These are phyloP conservation scores for Clistopyga incitator DNA, from an alignment of 2,888 invertebrate genomes.

Conservation along the genomic window DNA sequence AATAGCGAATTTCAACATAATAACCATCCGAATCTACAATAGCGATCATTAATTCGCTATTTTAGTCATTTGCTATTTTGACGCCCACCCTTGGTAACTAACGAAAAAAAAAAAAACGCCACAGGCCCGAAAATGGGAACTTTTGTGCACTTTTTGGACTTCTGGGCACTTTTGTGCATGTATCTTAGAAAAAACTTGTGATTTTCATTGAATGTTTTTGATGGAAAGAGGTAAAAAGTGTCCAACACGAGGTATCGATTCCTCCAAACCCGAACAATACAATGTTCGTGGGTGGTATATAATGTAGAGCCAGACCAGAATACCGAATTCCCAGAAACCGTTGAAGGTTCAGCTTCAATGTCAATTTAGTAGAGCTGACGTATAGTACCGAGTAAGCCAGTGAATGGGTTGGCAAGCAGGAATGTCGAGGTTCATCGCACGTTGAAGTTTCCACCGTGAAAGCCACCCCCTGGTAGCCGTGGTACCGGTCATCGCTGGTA, in stretches of 20 bases:
- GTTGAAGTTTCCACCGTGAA: conserved; percentile 3
- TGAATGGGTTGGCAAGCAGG: neutral
- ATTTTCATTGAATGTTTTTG: neutral
- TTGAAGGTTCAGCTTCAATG: neutral
- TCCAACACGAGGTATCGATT: neutral
- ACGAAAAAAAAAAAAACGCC: too few relatives aligned
- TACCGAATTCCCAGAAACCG: neutral
- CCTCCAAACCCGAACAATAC: neutral
- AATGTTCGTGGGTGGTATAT: neutral
- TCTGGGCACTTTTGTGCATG: too few relatives aligned
- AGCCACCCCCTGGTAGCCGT: conserved; percentile 33
- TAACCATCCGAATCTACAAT: too few relatives aligned
- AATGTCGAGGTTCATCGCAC: conserved; percentile 10
- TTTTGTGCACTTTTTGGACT: too few relatives aligned
- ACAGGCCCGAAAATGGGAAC: too few relatives aligned
- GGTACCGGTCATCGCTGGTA: neutral
- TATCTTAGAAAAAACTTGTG: neutral
- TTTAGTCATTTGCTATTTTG: too few relatives aligned
- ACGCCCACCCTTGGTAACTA: too few relatives aligned
- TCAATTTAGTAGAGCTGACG: neutral
- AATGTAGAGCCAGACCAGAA: neutral
- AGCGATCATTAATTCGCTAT: too few relatives aligned
- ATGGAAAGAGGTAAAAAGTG: neutral
- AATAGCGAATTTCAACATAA: too few relatives aligned
- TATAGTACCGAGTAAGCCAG: neutral